These are phyloP conservation scores for Oncorhynchus mykiss DNA, from an alignment of 2,113 vertebrate genomes.

Conservation along the genomic window DNA sequence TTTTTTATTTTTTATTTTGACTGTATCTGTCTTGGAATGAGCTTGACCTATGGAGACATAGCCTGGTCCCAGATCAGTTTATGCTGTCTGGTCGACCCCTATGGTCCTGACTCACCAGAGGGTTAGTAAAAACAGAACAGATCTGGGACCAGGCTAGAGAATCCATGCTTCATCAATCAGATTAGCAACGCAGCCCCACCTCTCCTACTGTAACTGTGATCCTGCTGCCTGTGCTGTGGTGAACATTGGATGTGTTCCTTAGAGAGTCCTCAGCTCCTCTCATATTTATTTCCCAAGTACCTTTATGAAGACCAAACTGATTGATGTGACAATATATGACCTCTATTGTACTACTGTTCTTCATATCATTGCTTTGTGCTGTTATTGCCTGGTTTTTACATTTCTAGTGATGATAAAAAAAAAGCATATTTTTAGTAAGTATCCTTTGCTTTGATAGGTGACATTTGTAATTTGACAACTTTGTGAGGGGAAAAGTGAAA, in stretches of 20 bases:
- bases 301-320: slow-evolving; percentile 11
- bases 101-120: no score
- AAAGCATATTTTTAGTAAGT: slow-evolving; percentile 28
- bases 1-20: no score
- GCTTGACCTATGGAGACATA: neutral
- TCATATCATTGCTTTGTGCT: slow-evolving; percentile 18
- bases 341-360: neutral
- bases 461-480: slow-evolving; percentile 40
- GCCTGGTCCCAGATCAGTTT: no score
- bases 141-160: no score
- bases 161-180: neutral
- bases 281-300: slow-evolving; percentile 6
- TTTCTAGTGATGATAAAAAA: slow-evolving; percentile 21
- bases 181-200: neutral
- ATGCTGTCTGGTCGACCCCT: no score
- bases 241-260: neutral
- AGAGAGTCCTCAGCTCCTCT: neutral
- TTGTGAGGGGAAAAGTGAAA: slow-evolving; percentile 29
- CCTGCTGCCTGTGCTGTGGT: neutral
- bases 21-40: neutral
- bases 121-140: no score
- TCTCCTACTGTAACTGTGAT: neutral
- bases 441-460: slow-evolving; percentile 28
- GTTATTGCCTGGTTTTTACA: slow-evolving; percentile 23
- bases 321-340: slow-evolving; percentile 2